These are phyloP conservation scores for Tarsius wallacei DNA, from an alignment of 2,797 vertebrate genomes.

Conservation along the genomic window DNA sequence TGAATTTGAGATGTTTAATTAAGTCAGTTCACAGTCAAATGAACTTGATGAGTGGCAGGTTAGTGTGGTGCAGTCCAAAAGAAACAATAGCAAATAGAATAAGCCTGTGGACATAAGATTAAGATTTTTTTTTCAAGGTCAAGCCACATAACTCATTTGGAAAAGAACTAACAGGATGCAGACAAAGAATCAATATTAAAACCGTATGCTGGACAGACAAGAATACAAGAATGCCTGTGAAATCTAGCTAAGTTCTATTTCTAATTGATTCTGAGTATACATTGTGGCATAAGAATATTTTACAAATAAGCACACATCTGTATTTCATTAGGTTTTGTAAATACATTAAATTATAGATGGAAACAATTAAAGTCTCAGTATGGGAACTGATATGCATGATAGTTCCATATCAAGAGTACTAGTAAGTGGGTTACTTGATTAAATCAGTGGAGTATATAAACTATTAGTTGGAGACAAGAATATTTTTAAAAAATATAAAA, in stretches of 20 bases:
- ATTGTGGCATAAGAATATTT: slow-evolving; percentile 59
- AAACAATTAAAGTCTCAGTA: slow-evolving; percentile 48
- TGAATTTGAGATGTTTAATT: slow-evolving; percentile 91
- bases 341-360: not conserved
- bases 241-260: slow-evolving; percentile 38
- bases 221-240: slow-evolving; percentile 82
- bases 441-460: not conserved
- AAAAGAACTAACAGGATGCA: slow-evolving; percentile 85
- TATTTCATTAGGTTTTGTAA: slow-evolving; percentile 58
- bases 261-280: slow-evolving; percentile 65
- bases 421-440: not conserved
- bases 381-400: not conserved
- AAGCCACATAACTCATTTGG: slow-evolving; percentile 89
- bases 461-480: not conserved
- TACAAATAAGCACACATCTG: slow-evolving; percentile 37
- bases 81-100: slow-evolving; percentile 89
- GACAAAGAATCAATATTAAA: slow-evolving; percentile 89
- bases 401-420: not conserved
- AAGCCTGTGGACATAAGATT: slow-evolving; percentile 84
- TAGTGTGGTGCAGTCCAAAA: slow-evolving; percentile 86
- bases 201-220: slow-evolving; percentile 79
- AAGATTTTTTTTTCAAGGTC: slow-evolving; percentile 88
- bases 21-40: slow-evolving; percentile 90
- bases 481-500: too few relatives aligned
- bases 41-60: slow-evolving; percentile 88